A percentile compares a stretch with the other conserved stretches of the same genome.
phyloP scores from a whole-genome alignment of 2,113 vertebrate genomes.

The Apus apus region DNA sequence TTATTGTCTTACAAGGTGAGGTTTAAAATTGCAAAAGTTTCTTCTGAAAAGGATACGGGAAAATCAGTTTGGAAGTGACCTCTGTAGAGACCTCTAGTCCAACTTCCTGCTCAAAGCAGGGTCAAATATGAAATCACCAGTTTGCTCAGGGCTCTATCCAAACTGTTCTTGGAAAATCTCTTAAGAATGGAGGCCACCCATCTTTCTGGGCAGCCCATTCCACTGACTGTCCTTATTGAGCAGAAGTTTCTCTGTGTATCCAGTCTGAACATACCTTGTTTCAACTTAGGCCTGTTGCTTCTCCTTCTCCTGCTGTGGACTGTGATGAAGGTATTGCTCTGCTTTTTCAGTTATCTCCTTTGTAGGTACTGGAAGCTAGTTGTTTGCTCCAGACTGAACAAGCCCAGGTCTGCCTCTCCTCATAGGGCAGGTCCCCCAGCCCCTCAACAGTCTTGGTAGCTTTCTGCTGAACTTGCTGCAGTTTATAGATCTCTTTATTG shows the following conservation, averaged over 20 bases:
- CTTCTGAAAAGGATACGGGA: background rate
- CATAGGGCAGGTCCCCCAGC: background rate
- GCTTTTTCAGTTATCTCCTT: background rate
- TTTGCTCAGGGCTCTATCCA: background rate
- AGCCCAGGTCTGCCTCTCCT: background rate
- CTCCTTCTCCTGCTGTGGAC: background rate
- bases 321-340: background rate
- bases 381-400: background rate
- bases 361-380: background rate
- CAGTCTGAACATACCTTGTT: background rate
- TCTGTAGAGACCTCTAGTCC: background rate
- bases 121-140: background rate
- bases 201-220: background rate
- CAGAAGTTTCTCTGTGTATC: background rate
- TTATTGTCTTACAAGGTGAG: constrained; percentile 87
- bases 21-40: background rate
- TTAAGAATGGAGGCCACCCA: background rate
- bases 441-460: background rate
- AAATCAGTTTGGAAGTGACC: background rate
- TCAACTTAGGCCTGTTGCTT: background rate
- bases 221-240: background rate
- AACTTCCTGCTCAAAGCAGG: background rate
- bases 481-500: background rate
- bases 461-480: background rate
- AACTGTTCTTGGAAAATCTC: background rate